Percentiles rank a stretch among this genome's conserved stretches.
Conservation (phyloP, 2,113 vertebrate genomes). For the Toxotes jaculatrix region DNA sequence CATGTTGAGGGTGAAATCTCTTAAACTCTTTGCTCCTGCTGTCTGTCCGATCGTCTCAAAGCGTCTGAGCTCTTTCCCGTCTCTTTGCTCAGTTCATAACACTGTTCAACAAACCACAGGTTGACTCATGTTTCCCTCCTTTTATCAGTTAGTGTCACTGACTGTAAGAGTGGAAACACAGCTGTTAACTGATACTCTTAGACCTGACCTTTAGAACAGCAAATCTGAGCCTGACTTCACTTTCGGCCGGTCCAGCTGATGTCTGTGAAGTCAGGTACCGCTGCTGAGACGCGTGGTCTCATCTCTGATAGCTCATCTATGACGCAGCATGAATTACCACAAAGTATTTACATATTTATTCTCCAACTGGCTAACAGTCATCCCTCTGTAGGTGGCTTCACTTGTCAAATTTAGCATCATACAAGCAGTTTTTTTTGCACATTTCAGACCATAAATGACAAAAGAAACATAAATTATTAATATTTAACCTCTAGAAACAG, state of each 20-base stretch:
- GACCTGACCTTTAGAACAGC: background rate
- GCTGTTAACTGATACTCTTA: background rate
- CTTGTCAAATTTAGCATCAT: no score
- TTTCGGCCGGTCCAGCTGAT: background rate
- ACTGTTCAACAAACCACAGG: background rate
- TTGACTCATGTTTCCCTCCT: slow-evolving; percentile 39
- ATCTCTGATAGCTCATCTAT: background rate
- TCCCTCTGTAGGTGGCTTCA: no score
- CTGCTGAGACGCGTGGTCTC: background rate
- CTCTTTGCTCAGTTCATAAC: no score
- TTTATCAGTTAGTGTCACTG: slow-evolving; percentile 7
- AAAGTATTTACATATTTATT: background rate
- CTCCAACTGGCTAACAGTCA: no score
- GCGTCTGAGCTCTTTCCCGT: background rate
- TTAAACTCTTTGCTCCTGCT: background rate
- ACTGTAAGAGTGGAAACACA: slow-evolving; percentile 41
- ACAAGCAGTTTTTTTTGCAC: no score
- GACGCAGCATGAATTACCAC: background rate
- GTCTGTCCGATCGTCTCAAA: background rate
- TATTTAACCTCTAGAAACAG: background rate
- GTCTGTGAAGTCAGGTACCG: background rate
- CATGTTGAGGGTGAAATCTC: background rate
- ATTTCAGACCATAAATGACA: background rate
- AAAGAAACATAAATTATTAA: background rate
- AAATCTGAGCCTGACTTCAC: background rate